Evolutionary conservation across 1,140 invertebrate species (phyloP), one percentile per base, ranked within the genome.

Genomic region (Spodoptera litura): DNA sequence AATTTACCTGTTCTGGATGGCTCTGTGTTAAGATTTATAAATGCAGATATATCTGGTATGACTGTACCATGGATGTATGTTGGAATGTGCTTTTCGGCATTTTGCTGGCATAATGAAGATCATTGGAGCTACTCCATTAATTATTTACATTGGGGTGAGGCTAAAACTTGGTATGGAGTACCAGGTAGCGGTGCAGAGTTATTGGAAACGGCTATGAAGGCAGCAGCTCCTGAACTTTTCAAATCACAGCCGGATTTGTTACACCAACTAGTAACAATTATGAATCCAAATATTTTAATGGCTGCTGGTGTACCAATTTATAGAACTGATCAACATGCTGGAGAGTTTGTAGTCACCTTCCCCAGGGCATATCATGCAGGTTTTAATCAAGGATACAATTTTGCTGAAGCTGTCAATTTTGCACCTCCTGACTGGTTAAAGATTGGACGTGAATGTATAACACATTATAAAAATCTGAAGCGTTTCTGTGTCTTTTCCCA

Each of bases 121-220:
- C 99, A 99, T 89, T 99, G 99, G 99, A 99, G 98, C 88, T 99
- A 99, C 94, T 99, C 99, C 1, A 99, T 99, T 77, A 99, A 99
- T 95, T 99, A 99, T 94, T 95, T 99, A 76, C 99, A 99, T 92
- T 99, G 99, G 99, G 99, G 97, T 85, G 97, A 97, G 91, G 96
- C 97, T n/a, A 97, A 97, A 91, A 97, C 97, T 56, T 97, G 97
- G 97, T 99, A 99, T 95, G 99, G 99, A 38, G 98, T 99, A 5
- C 98, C 99, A 27, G 99, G 99, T 2, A 96, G 95, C 70, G 96
- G 97, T 84, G 99, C 99, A 20, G 98, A 99, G 92, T 94, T 97
- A 56, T 98, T 99, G 93, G 99, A 99, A 95, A 96, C 97, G 72
- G 97, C 98, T 0, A 99, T 99, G 98, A 98, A 98, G 93, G 96